phyloP scores from a whole-genome alignment of 2,888 invertebrate genomes.

The Apodemia hepburni region DNA sequence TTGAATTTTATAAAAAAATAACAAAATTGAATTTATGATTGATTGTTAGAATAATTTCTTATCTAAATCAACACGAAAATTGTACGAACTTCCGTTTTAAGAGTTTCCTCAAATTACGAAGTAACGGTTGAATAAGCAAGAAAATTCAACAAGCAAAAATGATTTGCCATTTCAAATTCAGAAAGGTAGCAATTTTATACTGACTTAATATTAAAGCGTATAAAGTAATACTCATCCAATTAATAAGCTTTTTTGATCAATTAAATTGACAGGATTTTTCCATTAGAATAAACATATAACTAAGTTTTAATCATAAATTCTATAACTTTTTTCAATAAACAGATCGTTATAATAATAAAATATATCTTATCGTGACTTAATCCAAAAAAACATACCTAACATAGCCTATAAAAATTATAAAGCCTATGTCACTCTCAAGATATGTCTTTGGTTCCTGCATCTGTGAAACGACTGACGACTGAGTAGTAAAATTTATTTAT shows the following conservation, averaged over 20 bases:
- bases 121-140: neutral
- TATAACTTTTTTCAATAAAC: too few species aligned
- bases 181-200: neutral
- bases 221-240: neutral
- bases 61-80: conserved; percentile 10
- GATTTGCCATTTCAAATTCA: neutral
- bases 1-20: neutral
- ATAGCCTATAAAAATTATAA: too few species aligned
- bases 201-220: neutral
- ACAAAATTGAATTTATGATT: neutral
- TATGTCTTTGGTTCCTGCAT: too few species aligned
- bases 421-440: too few species aligned
- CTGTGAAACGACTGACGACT: too few species aligned
- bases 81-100: neutral
- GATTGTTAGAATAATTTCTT: neutral
- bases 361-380: too few species aligned
- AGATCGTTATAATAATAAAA: too few species aligned
- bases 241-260: neutral
- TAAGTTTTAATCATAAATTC: too few species aligned
- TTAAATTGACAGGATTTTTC: too few species aligned
- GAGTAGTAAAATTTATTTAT: too few species aligned
- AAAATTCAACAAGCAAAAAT: neutral
- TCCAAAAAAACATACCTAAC: too few species aligned
- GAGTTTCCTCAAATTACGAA: neutral
- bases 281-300: too few species aligned